A percentile compares a stretch with the other conserved stretches of the same genome.
phyloP scores from a whole-genome alignment of 2,888 invertebrate species.

The Rosalia funebris region DNA sequence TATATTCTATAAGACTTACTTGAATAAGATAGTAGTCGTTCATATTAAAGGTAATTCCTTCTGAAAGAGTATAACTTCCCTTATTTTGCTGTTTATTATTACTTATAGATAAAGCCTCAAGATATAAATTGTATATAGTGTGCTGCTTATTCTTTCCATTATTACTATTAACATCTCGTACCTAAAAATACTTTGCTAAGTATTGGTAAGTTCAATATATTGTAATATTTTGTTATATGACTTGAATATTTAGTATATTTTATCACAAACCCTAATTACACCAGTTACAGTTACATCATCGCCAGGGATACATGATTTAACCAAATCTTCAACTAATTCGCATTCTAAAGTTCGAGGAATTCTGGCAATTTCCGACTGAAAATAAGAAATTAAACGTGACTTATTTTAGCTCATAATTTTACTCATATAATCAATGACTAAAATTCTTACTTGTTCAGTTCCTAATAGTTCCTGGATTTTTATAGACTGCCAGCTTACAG shows the following conservation, averaged over 20 bases:
- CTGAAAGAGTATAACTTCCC: slow-evolving; percentile 63
- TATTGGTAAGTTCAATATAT: no score
- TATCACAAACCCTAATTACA: slow-evolving; percentile 74
- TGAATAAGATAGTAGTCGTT: slow-evolving; percentile 83
- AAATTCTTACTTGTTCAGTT: slow-evolving; percentile 73
- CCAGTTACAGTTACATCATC: slow-evolving; percentile 90
- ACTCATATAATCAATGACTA: no score
- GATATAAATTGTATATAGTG: slow-evolving; percentile 75
- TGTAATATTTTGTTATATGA: no score
- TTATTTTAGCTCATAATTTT: neutral
- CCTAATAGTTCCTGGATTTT: slow-evolving; percentile 82
- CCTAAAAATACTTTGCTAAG: slow-evolving; percentile 61
- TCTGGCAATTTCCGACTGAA: slow-evolving; percentile 74
- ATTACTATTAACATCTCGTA: slow-evolving; percentile 66
- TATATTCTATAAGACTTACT: no score
- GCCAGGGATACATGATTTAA: slow-evolving; percentile 85
- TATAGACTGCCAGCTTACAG: slow-evolving; percentile 82
- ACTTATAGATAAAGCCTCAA: slow-evolving; percentile 81
- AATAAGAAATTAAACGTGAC: slow-evolving; percentile 25
- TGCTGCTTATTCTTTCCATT: slow-evolving; percentile 69
- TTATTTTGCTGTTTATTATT: slow-evolving; percentile 77
- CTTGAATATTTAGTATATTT: no score
- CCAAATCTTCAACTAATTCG: slow-evolving; percentile 84
- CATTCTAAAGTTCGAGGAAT: slow-evolving; percentile 86
- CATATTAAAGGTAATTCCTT: slow-evolving; percentile 72